These are phyloP conservation scores for Meloidogyne hapla DNA, from an alignment of 1,140 invertebrate genomes.

Conservation along the genomic window DNA sequence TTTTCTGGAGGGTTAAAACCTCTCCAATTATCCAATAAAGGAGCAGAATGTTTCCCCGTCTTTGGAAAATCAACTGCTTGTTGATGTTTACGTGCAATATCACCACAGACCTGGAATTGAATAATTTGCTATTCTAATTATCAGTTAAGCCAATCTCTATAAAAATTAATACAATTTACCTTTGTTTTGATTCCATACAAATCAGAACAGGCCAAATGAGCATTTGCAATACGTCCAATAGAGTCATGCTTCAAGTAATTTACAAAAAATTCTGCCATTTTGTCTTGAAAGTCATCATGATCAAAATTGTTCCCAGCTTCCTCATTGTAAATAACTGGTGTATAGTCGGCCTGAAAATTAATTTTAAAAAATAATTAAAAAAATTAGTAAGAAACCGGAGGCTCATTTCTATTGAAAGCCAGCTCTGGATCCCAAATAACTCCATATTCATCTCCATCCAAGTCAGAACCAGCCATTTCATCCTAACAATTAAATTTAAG, in stretches of 20 bases:
- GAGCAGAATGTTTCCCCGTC: conserved; percentile 43
- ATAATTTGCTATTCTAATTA: no score
- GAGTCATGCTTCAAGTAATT: conserved; percentile 59
- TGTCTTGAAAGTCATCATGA: conserved; percentile 26
- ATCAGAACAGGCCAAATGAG: conserved; percentile 60
- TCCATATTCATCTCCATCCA: conserved; percentile 66
- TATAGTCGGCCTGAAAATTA: neutral
- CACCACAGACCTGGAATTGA: conserved; percentile 38
- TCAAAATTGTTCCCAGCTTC: neutral
- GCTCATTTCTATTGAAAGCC: conserved; percentile 53
- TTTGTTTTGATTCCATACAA: conserved; percentile 47
- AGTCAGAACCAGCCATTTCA: conserved; percentile 66
- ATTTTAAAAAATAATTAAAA: neutral
- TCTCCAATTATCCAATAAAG: conserved; percentile 23
- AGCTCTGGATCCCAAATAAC: conserved; percentile 64
- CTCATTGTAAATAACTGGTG: neutral
- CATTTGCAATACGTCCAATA: conserved; percentile 58
- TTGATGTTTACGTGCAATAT: conserved; percentile 51
- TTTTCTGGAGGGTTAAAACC: conserved; percentile 38
- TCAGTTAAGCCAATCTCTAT: no score
- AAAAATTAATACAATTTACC: neutral
- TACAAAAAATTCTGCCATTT: conserved; percentile 61
- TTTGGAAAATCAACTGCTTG: conserved; percentile 61
- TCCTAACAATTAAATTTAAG: conserved; percentile 40
- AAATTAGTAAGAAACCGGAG: conserved; percentile 59